Conservation (phyloP, 2,888 invertebrate species). For the Cataglyphis rosenhaueri region DNA sequence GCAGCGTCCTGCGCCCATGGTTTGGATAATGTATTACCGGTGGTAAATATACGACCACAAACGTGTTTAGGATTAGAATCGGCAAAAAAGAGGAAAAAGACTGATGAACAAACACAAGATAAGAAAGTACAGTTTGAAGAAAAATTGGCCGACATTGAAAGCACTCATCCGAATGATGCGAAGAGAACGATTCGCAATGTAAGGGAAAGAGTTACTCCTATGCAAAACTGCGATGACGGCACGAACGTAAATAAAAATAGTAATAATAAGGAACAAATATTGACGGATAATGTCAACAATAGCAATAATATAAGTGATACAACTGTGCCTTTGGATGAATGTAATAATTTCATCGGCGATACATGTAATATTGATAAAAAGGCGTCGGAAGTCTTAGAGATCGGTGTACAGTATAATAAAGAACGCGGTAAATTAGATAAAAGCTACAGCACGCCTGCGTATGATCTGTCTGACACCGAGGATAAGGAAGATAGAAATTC, state of each 20-base stretch:
- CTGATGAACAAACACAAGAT: constrained; percentile 71
- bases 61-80: constrained; percentile 88
- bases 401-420: constrained; percentile 68
- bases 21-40: constrained; percentile 88
- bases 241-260: constrained; percentile 55
- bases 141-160: constrained; percentile 66
- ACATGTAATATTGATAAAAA: constrained; percentile 61
- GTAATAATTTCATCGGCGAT: constrained; percentile 70
- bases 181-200: constrained; percentile 43
- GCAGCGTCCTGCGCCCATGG: constrained; percentile 93
- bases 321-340: constrained; percentile 73
- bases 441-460: constrained; percentile 93
- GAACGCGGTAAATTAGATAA: constrained; percentile 90
- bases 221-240: constrained; percentile 41
- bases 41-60: constrained; percentile 87
- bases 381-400: constrained; percentile 46
- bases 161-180: constrained; percentile 55
- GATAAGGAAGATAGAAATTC: constrained; percentile 71
- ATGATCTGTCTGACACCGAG: constrained; percentile 87
- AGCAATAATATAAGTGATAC: constrained; percentile 72
- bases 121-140: constrained; percentile 80
- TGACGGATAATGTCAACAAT: constrained; percentile 60
- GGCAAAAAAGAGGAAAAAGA: constrained; percentile 74
- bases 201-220: constrained; percentile 60
- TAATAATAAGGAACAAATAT: constrained; percentile 55